Percentiles rank a stretch among this genome's conserved stretches.
phyloP scores from a whole-genome alignment of 2,797 vertebrate genomes.

The Tiaroga cobitis region DNA sequence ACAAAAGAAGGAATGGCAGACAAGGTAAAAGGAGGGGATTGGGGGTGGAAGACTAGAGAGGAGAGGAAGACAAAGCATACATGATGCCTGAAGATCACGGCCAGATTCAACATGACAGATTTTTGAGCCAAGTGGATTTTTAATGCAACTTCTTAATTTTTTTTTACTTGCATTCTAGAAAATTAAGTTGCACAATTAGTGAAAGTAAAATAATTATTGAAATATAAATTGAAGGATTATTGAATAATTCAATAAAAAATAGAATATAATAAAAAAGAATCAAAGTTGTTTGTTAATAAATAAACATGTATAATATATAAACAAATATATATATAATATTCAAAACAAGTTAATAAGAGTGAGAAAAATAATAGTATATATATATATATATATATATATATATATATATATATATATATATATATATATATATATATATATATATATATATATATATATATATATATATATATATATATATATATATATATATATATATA shows the following conservation, averaged over 20 bases:
- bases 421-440: too few relatives aligned
- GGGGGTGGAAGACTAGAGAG: slow-evolving; percentile 36
- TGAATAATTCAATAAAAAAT: not conserved
- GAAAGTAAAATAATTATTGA: not conserved
- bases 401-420: too few relatives aligned
- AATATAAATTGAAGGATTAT: not conserved
- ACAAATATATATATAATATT: not conserved
- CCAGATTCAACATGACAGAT: not conserved
- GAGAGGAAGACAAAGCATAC: slow-evolving; percentile 22
- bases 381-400: too few relatives aligned
- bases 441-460: too few relatives aligned
- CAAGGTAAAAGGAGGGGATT: not conserved
- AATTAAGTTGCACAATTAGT: not conserved
- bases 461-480: too few relatives aligned
- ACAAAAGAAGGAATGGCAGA: not conserved
- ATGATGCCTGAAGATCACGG: not conserved
- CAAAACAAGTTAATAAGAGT: not conserved
- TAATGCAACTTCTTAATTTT: not conserved
- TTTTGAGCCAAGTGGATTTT: not conserved
- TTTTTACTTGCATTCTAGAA: not conserved
- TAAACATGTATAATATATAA: not conserved
- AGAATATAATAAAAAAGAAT: not conserved
- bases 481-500: too few relatives aligned
- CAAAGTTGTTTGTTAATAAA: not conserved
- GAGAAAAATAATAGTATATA: too few relatives aligned